These are phyloP conservation scores for Gymnodraco acuticeps DNA, from an alignment of 2,797 vertebrate genomes.

Conservation along the genomic window DNA sequence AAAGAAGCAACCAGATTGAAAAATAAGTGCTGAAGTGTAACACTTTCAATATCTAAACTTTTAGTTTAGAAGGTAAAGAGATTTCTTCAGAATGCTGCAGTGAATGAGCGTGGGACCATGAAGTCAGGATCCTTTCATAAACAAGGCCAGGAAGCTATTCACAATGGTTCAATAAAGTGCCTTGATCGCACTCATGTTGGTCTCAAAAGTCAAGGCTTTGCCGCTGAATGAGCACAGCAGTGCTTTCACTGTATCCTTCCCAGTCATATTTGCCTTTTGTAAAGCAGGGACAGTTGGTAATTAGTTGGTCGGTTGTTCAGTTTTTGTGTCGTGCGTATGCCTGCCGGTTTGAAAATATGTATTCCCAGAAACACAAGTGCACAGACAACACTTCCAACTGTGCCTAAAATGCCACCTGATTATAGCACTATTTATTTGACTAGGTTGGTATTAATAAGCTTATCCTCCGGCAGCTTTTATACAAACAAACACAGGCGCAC, in stretches of 20 bases:
- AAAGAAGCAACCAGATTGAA: too few relatives aligned
- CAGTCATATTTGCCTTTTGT: slow-evolving; percentile 46
- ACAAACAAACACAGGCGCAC: slow-evolving; percentile 55
- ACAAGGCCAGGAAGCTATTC: slow-evolving; percentile 38
- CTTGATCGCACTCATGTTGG: slow-evolving; percentile 32
- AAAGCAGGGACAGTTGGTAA: slow-evolving; percentile 45
- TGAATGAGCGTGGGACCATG: slow-evolving; percentile 1
- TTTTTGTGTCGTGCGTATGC: slow-evolving; percentile 4
- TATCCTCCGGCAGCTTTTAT: slow-evolving; percentile 62
- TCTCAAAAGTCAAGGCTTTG: slow-evolving; percentile 43
- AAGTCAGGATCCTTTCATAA: slow-evolving; percentile 40
- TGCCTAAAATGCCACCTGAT: slow-evolving; percentile 69
- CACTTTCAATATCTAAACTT: background rate
- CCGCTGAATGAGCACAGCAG: slow-evolving; percentile 46
- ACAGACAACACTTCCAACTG: slow-evolving; percentile 63
- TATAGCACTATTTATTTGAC: slow-evolving; percentile 40
- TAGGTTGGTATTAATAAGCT: slow-evolving; percentile 61
- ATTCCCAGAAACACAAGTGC: slow-evolving; percentile 21
- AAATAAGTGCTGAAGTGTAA: too few relatives aligned
- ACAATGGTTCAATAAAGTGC: slow-evolving; percentile 43
- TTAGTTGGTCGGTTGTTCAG: slow-evolving; percentile 31
- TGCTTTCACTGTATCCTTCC: slow-evolving; percentile 30
- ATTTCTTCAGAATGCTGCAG: background rate
- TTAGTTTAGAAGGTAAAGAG: background rate
- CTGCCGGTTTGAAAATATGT: slow-evolving; percentile 36